These are phyloP conservation scores for Steromphala cineraria DNA, from an alignment of 2,888 invertebrate species.

Conservation along the genomic window DNA sequence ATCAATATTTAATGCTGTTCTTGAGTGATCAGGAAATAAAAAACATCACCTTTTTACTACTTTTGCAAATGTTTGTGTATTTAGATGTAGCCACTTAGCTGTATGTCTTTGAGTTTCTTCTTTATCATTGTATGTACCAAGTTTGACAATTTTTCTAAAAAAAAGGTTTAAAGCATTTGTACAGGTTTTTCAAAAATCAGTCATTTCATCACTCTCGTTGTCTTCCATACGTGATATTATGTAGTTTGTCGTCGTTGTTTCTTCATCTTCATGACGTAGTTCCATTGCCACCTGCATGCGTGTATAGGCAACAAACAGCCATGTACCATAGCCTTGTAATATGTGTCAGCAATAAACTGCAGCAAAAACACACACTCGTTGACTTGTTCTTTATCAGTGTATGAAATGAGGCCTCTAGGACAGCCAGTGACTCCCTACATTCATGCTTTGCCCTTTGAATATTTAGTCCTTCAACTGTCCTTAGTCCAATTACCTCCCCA, in stretches of 20 bases:
- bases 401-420: no score
- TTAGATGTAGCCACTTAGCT: slow-evolving; percentile 16
- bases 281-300: neutral
- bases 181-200: neutral
- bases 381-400: no score
- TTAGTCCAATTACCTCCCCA: no score
- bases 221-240: slow-evolving; percentile 18
- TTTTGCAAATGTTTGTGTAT: slow-evolving; percentile 21
- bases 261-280: slow-evolving; percentile 4
- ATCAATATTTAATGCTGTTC: neutral
- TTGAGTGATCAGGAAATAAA: neutral
- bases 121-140: slow-evolving; percentile 7
- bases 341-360: slow-evolving; percentile 12
- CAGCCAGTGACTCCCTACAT: no score
- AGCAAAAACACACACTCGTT: neutral
- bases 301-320: slow-evolving; percentile 11
- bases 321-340: slow-evolving; percentile 16
- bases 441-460: no score
- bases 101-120: slow-evolving; percentile 10
- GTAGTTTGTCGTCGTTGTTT: neutral
- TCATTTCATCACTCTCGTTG: slow-evolving; percentile 10
- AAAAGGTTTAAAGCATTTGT: neutral
- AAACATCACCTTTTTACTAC: slow-evolving; percentile 1
- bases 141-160: slow-evolving; percentile 1
- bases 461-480: no score